phyloP scores from a whole-genome alignment of 2,888 invertebrate species.

The Arge pagana region DNA sequence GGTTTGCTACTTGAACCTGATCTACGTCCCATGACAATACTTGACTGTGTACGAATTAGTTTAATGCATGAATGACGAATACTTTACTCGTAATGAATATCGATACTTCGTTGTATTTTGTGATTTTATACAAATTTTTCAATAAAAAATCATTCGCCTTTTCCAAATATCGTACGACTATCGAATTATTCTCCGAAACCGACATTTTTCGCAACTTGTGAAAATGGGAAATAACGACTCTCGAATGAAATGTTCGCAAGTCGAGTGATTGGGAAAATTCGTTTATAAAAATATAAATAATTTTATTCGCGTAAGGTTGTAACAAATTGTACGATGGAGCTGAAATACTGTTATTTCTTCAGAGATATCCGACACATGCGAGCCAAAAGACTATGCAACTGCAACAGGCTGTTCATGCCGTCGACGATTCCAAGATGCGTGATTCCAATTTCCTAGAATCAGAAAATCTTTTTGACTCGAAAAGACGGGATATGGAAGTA shows the following conservation, averaged over 20 bases:
- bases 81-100: too few species aligned
- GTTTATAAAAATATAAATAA: conserved; percentile 33
- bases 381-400: conserved; percentile 88
- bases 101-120: too few species aligned
- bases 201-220: neutral
- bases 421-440: conserved; percentile 91
- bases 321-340: neutral
- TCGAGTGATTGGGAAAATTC: neutral
- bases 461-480: conserved; percentile 8
- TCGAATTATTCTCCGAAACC: too few species aligned
- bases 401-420: conserved; percentile 84
- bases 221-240: neutral
- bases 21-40: too few species aligned
- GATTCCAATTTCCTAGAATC: conserved; percentile 80
- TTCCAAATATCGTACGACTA: too few species aligned
- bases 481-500: too few species aligned
- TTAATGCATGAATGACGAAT: too few species aligned
- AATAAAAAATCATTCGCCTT: too few species aligned
- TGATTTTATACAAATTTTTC: too few species aligned
- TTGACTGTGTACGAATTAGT: too few species aligned
- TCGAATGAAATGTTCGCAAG: neutral
- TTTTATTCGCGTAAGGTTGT: conserved; percentile 32
- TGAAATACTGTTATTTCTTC: conserved; percentile 22
- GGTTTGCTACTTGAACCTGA: too few species aligned
- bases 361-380: conserved; percentile 69